Evolutionary conservation across 2,113 vertebrate genomes (phyloP), one percentile per base, ranked within the genome.

Genomic region (Eublepharis macularius): DNA sequence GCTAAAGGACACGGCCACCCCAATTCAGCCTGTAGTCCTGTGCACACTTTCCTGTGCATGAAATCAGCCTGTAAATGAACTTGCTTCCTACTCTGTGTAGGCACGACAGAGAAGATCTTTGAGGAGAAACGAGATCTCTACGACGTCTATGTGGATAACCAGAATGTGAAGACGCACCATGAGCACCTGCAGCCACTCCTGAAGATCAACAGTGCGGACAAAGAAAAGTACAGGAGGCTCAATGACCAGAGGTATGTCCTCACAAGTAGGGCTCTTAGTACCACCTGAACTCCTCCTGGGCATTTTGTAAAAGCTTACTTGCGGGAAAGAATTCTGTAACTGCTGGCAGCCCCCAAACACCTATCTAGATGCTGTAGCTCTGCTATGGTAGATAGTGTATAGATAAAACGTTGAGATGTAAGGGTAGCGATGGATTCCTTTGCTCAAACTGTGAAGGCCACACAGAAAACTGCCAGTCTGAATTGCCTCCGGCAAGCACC

Each of bases 41-140:
- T 60, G 21, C 57, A 24, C 6, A 21, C 19, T 57, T 57, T 19
- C 54, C 54, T 57, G 16, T 21, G 36, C 26, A 9, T 39, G 14
- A 10, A 72, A 32, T 26, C 47, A 2, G 57, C n/a, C n/a, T 65
- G 41, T 12, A 49, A 65, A n/a, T 32, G 47, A 17, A 43, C 45
- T 60, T 26, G 69, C 49, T 51, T 85, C 19, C 41, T 51, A 21
- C 68, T 41, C 29, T 66, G 34, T 89, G 0, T 91, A 99, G 98
- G 99, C 94, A 99, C 99, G 76, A 99, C 98, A 3, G 98, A 99
- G 96, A 99, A 99, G 96, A 99, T 99, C 60, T 99, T 99, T 69
- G 98, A 99, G 95, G 98, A 99, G 88, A 99, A 99, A 91, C 97
- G 94, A 80, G 97, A 98, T 39, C 97, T 99, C 72, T 99, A 99